phyloP scores from a whole-genome alignment of 2,113 vertebrate genomes.

The Accipiter virgatus region DNA sequence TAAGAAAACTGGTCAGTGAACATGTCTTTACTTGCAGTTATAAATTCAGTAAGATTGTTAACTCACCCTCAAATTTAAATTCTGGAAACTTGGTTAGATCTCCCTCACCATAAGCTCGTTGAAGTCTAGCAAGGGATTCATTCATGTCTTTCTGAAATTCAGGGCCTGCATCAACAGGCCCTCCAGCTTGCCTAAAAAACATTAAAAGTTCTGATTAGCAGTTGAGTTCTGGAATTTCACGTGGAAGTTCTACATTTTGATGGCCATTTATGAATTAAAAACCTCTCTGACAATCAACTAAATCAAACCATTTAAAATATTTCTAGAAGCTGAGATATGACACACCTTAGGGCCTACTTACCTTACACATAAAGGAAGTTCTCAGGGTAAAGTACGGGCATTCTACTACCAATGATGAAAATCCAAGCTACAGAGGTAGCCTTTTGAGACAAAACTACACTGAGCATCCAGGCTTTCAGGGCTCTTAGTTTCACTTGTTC shows the following conservation, averaged over 20 bases:
- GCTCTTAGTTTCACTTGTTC: not conserved
- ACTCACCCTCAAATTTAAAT: slow-evolving; percentile 88
- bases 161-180: slow-evolving; percentile 82
- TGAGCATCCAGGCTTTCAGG: not conserved
- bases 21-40: not conserved
- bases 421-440: not conserved
- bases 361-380: not conserved
- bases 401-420: not conserved
- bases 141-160: slow-evolving; percentile 85
- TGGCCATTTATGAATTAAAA: not conserved
- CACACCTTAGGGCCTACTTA: not conserved
- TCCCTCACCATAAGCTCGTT: slow-evolving; percentile 86
- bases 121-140: slow-evolving; percentile 85
- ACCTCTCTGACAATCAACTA: not conserved
- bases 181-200: slow-evolving; percentile 77
- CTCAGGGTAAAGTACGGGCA: not conserved
- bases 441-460: not conserved
- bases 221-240: not conserved
- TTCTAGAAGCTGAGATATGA: not conserved
- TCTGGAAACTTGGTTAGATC: slow-evolving; percentile 88
- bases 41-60: not conserved
- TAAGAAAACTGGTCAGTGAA: not conserved
- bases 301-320: not conserved
- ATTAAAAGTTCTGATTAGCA: not conserved
- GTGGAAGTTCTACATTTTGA: not conserved